These are phyloP conservation scores for Phycodurus eques DNA, from an alignment of 2,113 vertebrate species.

Conservation along the genomic window DNA sequence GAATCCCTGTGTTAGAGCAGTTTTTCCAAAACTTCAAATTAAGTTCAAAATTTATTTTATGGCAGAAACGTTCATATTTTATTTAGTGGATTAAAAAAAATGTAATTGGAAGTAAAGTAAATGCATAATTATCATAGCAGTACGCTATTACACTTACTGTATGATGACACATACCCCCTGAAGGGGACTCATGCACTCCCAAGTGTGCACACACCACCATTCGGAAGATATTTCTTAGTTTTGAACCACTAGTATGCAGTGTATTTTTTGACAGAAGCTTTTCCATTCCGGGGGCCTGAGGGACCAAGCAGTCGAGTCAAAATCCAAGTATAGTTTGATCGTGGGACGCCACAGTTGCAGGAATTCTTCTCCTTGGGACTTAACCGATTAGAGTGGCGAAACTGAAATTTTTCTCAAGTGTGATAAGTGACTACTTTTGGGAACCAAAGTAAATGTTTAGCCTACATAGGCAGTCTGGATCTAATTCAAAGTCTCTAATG, in stretches of 20 bases:
- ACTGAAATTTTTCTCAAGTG: constrained; percentile 1
- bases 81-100: neutral
- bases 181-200: neutral
- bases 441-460: constrained; percentile 15
- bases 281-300: neutral
- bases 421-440: constrained; percentile 7
- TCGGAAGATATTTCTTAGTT: neutral
- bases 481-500: constrained; percentile 7
- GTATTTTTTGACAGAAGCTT: neutral
- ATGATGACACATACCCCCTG: no score
- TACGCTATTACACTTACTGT: no score
- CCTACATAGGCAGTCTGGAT: neutral
- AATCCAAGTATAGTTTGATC: neutral
- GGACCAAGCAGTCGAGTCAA: neutral
- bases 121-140: neutral
- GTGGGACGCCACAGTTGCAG: neutral
- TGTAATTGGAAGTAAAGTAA: neutral
- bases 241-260: neutral
- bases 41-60: neutral
- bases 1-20: no score
- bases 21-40: no score
- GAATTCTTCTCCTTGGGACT: neutral
- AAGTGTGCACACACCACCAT: neutral
- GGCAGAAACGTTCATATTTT: neutral
- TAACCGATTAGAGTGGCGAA: constrained; percentile 12